phyloP scores from a whole-genome alignment of 2,113 vertebrate species.

The Verasper variegatus region DNA sequence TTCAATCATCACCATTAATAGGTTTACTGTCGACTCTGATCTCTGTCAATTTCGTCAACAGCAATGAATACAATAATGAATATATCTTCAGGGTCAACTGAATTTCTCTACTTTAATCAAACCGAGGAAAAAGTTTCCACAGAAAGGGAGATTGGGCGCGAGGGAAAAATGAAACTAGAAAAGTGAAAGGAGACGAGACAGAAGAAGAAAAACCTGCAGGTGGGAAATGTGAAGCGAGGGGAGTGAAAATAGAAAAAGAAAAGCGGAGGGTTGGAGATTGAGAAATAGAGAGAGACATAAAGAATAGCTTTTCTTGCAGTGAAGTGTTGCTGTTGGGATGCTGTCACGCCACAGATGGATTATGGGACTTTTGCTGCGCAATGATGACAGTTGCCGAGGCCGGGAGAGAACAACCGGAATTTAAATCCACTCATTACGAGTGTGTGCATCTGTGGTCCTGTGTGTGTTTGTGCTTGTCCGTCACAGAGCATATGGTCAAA shows the following conservation, averaged over 20 bases:
- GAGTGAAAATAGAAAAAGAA: conserved; percentile 1
- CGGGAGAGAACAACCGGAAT: conserved; percentile 50
- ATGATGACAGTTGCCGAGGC: conserved; percentile 60
- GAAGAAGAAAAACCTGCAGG: conserved; percentile 28
- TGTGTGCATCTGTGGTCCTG: conserved; percentile 5
- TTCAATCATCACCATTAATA: conserved; percentile 24
- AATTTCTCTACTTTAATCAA: conserved; percentile 32
- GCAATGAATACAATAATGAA: conserved; percentile 37
- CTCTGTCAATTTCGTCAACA: conserved; percentile 7
- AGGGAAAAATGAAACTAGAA: conserved; percentile 39
- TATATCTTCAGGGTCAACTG: conserved; percentile 34
- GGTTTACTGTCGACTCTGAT: conserved; percentile 47
- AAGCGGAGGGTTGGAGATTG: neutral
- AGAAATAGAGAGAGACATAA: conserved; percentile 18
- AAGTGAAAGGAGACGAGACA: conserved; percentile 31
- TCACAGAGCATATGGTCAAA: conserved; percentile 45
- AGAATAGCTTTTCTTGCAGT: conserved; percentile 51
- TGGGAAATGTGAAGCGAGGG: conserved; percentile 21
- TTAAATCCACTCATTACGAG: conserved; percentile 52
- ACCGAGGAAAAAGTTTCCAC: conserved; percentile 26
- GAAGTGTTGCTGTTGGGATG: conserved; percentile 45
- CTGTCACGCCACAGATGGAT: conserved; percentile 71
- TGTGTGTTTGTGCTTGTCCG: conserved; percentile 9
- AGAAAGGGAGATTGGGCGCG: conserved; percentile 31
- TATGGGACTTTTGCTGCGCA: conserved; percentile 67